Base-by-base conservation (phyloP, 2,113 vertebrate species). In the Rhineura floridana region DNA sequence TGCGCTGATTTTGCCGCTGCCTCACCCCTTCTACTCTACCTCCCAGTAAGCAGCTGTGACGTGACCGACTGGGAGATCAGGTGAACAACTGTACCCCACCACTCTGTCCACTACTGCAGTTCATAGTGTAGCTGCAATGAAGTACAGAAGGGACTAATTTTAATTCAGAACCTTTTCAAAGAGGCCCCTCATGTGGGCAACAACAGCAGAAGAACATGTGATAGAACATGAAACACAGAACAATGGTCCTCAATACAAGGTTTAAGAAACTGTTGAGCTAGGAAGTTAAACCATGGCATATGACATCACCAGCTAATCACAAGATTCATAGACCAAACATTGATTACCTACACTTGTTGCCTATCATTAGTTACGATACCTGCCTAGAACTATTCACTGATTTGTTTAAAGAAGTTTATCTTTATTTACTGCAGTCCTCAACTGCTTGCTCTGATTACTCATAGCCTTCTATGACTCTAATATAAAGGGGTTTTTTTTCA, bases 311-410 rank as follows among this genome's bases (percentile, higher is more conserved):
- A 82, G 21, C 50, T 59, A 84, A 1, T 77, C 87, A 69, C 0
- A 89, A 79, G 81, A 62, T 36, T 88, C 59, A 90, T 77, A 82
- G 50, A 88, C 15, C 46, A 72, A 88, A 44, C 25, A 80, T 30
- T 62, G 50, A 80, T 48, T 89, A 67, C 55, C 39, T 86, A 55
- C 28, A 75, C 19, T 25, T 76, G n/a, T 67, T 81, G n/a, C 69
- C 76, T n/a, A 65, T 28, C 48, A 2, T 46, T 75, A 55, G 23
- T 48, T 11, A 44, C 50, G 33, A 48, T 36, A 52, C 17, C 55
- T n/a, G 19, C 21, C 55, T 63, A 36, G 48, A 83, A 42, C 36
- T 13, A n/a, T 13, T 52, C 6, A 55, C 70, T 36, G 62, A 77
- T 48, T 25, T 63, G 46, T 46, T 65, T 13, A 7, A 30, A 78